A percentile compares a stretch with the other conserved stretches of the same genome.
Evolutionary conservation across 1,140 invertebrate species (phyloP).

Genomic region (Neodiprion lecontei): DNA sequence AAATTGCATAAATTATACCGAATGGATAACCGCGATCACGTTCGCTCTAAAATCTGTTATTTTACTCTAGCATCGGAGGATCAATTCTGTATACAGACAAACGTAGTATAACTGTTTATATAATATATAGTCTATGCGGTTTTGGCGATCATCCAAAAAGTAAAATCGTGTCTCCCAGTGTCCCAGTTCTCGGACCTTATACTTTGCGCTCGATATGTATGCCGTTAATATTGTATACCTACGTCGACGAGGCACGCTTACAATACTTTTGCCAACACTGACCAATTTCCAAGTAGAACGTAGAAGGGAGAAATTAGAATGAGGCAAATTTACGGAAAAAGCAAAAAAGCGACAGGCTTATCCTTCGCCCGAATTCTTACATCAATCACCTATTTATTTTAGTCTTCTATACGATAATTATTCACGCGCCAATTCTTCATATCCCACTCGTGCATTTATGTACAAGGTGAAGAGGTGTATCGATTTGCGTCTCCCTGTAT

Average conservation of each 20-base stretch:
- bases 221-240: neutral
- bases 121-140: slow-evolving; percentile 44
- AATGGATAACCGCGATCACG: too few species aligned
- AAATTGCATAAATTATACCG: too few species aligned
- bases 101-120: too few species aligned
- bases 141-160: slow-evolving; percentile 49
- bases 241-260: slow-evolving; percentile 13
- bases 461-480: too few species aligned
- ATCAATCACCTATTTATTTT: too few species aligned
- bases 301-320: neutral
- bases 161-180: slow-evolving; percentile 40
- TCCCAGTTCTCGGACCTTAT: slow-evolving; percentile 27
- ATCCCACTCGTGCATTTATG: too few species aligned
- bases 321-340: neutral
- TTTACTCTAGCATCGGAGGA: neutral
- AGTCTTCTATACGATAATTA: too few species aligned
- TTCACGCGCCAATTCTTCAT: too few species aligned
- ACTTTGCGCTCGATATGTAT: slow-evolving; percentile 20
- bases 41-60: neutral
- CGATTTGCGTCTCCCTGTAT: too few species aligned
- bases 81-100: neutral
- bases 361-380: neutral
- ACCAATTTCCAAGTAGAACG: slow-evolving; percentile 1
- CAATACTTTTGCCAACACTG: slow-evolving; percentile 14
- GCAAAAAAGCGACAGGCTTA: neutral